These are phyloP conservation scores for Gryllus bimaculatus DNA, from an alignment of 1,140 invertebrate genomes.

Conservation along the genomic window DNA sequence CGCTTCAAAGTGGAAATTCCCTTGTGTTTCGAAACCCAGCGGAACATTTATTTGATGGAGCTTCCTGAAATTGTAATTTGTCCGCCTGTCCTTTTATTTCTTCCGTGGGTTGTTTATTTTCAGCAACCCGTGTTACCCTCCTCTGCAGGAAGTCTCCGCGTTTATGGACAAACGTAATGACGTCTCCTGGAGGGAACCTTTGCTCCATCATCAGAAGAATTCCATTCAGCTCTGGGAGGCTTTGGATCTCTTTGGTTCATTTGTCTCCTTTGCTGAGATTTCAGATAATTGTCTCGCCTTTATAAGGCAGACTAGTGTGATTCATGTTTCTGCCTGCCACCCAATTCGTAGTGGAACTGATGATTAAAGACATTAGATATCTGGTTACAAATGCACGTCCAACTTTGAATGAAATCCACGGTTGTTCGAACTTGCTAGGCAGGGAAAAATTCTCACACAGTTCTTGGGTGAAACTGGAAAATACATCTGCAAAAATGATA, in stretches of 20 bases:
- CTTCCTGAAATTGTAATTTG: constrained; percentile 5
- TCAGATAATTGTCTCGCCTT: too few relatives aligned
- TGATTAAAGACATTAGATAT: too few relatives aligned
- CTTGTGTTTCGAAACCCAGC: background rate
- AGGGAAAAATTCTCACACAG: too few relatives aligned
- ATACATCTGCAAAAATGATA: too few relatives aligned
- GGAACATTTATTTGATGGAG: background rate
- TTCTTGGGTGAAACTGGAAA: too few relatives aligned
- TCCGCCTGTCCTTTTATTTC: background rate
- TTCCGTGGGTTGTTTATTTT: background rate
- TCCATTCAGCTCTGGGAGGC: background rate
- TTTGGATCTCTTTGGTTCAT: background rate
- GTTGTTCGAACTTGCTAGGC: too few relatives aligned
- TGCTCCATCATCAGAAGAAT: background rate
- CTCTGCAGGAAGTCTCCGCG: background rate
- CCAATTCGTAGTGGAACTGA: too few relatives aligned
- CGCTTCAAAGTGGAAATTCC: background rate
- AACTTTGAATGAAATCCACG: too few relatives aligned
- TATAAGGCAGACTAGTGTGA: too few relatives aligned
- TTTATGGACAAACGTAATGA: background rate
- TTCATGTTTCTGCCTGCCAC: too few relatives aligned
- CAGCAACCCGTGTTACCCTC: background rate
- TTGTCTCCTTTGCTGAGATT: too few relatives aligned
- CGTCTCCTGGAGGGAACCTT: background rate
- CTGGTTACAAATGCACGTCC: too few relatives aligned